phyloP scores from a whole-genome alignment of 64 coral and sea anemone species.

The Dendronephthya gigantea region DNA sequence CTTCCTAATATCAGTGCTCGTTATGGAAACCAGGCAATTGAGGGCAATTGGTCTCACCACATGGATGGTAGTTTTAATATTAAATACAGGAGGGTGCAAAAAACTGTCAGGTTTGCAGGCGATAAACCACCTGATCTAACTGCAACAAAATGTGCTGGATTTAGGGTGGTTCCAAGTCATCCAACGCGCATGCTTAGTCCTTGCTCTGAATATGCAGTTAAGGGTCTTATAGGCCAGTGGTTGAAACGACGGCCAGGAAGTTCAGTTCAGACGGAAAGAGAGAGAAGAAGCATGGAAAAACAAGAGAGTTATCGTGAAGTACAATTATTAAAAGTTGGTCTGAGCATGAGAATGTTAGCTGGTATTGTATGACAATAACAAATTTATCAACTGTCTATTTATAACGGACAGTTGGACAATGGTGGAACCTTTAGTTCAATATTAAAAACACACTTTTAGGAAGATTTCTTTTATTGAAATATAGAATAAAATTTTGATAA shows the following conservation, averaged over 20 bases:
- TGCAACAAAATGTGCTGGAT: neutral
- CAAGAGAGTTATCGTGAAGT: neutral
- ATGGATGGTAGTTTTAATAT: neutral
- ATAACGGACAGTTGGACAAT: no score
- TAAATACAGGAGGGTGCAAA: neutral
- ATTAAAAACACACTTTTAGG: no score
- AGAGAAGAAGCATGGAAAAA: neutral
- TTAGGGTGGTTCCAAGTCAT: neutral
- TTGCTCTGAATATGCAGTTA: neutral
- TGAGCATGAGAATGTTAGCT: neutral
- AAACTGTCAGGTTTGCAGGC: neutral
- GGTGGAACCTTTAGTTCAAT: no score
- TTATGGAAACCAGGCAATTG: neutral
- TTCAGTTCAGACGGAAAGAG: neutral
- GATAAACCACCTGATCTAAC: neutral
- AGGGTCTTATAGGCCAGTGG: neutral
- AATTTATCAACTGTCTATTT: no score
- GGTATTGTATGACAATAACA: neutral
- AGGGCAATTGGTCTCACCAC: neutral
- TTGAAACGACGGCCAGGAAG: neutral
- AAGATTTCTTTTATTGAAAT: no score
- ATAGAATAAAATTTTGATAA: no score
- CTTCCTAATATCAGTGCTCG: neutral
- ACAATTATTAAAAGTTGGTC: neutral
- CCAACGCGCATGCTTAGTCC: neutral